Conservation (phyloP, 2,113 vertebrate species). For the Nothoprocta perdicaria region DNA sequence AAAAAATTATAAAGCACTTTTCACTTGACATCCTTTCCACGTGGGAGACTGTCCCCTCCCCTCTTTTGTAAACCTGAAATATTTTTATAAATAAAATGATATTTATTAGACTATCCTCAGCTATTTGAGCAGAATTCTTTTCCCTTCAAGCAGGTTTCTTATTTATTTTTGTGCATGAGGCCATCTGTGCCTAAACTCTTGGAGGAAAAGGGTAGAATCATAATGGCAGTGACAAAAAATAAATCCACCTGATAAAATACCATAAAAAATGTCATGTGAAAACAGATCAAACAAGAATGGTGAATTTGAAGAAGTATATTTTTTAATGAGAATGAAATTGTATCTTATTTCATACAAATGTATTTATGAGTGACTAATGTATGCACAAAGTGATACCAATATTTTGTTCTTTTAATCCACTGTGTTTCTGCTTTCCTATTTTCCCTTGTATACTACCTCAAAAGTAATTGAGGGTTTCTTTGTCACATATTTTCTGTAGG, state of each 20-base stretch:
- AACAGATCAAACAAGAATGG: slow-evolving; percentile 34
- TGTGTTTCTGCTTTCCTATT: slow-evolving; percentile 69
- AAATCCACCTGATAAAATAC: slow-evolving; percentile 56
- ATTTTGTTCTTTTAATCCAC: slow-evolving; percentile 73
- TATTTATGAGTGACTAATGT: slow-evolving; percentile 70
- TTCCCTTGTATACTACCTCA: slow-evolving; percentile 81
- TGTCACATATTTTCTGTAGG: slow-evolving; percentile 72
- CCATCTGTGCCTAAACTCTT: slow-evolving; percentile 70
- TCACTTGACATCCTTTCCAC: slow-evolving; percentile 67
- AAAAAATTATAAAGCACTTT: slow-evolving; percentile 64
- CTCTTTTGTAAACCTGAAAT: slow-evolving; percentile 78
- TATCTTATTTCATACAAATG: slow-evolving; percentile 67
- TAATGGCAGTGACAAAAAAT: slow-evolving; percentile 6
- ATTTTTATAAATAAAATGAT: slow-evolving; percentile 80
- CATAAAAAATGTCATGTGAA: slow-evolving; percentile 56
- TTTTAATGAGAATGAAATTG: slow-evolving; percentile 58
- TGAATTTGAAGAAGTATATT: slow-evolving; percentile 66
- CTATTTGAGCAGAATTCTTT: slow-evolving; percentile 74
- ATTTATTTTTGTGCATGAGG: slow-evolving; percentile 75
- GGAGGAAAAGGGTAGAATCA: slow-evolving; percentile 62
- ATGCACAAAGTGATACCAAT: slow-evolving; percentile 72
- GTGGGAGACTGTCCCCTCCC: slow-evolving; percentile 49
- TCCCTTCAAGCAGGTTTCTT: slow-evolving; percentile 74
- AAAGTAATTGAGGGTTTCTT: slow-evolving; percentile 78
- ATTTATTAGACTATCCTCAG: slow-evolving; percentile 76